Evolutionary conservation across 1,140 invertebrate species (phyloP).

Genomic region (Bombus picipes): DNA sequence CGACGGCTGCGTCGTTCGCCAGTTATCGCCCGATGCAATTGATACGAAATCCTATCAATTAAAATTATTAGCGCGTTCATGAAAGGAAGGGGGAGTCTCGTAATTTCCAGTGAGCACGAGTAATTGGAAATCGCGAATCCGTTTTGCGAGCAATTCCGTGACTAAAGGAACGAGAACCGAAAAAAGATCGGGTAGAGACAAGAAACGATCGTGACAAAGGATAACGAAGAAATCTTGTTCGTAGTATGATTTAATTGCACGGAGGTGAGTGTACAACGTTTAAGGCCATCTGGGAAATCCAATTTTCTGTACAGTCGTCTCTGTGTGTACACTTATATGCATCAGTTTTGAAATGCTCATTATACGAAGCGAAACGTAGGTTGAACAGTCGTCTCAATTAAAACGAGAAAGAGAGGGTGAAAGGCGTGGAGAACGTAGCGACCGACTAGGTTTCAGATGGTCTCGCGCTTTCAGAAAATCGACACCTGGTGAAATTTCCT

Average conservation of each 20-base stretch:
- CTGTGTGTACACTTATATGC: slow-evolving; percentile 21
- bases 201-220: too few relatives aligned
- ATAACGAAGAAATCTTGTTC: not conserved
- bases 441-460: not conserved
- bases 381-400: slow-evolving; percentile 53
- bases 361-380: slow-evolving; percentile 8
- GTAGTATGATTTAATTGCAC: slow-evolving; percentile 20
- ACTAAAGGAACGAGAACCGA: not conserved
- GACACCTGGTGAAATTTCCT: slow-evolving; percentile 47
- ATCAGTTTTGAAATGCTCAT: slow-evolving; percentile 49
- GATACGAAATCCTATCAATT: slow-evolving; percentile 7
- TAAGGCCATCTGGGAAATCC: slow-evolving; percentile 14
- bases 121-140: not conserved
- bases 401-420: slow-evolving; percentile 37
- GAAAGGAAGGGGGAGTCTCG: not conserved
- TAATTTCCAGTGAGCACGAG: not conserved
- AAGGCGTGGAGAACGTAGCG: not conserved
- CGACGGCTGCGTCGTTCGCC: not conserved
- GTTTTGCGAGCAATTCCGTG: not conserved
- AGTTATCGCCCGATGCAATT: not conserved
- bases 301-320: slow-evolving; percentile 45
- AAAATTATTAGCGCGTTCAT: not conserved
- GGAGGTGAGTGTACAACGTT: not conserved
- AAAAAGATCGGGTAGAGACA: too few relatives aligned
- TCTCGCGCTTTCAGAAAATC: not conserved